Evolutionary conservation across 37 sponge, comb jelly and placozoan species (phyloP).

Genomic region (Hormiphora californensis): DNA sequence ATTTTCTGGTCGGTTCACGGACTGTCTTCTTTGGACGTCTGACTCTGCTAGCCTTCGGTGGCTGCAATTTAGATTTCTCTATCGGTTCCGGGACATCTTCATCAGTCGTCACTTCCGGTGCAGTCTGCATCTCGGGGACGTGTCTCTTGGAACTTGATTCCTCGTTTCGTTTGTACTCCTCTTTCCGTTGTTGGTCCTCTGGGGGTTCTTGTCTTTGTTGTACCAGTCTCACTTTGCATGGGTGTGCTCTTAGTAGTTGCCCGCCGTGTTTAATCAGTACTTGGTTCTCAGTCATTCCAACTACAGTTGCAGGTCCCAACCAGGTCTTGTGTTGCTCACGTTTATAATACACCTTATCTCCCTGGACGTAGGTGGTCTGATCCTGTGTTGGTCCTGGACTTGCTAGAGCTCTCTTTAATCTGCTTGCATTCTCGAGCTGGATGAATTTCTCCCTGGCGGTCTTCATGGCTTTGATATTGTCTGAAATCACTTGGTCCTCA

Average conservation of each 20-base stretch:
- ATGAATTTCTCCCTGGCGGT: slow-evolving; percentile 39
- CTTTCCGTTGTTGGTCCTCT: no score
- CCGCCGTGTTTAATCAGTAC: slow-evolving; percentile 46
- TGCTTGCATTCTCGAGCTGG: neutral
- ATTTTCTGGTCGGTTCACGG: no score
- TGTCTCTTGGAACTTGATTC: no score
- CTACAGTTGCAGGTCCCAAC: slow-evolving; percentile 23
- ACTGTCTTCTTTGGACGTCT: no score
- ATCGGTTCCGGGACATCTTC: no score
- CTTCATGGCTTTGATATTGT: neutral
- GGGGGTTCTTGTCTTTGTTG: no score
- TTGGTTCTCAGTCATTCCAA: neutral
- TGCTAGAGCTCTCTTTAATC: neutral
- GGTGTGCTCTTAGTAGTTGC: neutral
- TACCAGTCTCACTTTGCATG: slow-evolving; percentile 30
- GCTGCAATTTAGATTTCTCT: no score
- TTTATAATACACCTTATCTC: slow-evolving; percentile 5
- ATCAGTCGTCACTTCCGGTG: no score
- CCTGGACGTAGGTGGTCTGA: neutral
- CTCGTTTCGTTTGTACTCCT: no score
- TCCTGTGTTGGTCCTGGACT: neutral
- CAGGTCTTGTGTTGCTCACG: neutral
- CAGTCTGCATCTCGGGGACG: no score
- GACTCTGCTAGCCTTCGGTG: no score
- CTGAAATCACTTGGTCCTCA: neutral